Evolutionary conservation across 1,140 invertebrate species (phyloP).

Genomic region (Araneus ventricosus): DNA sequence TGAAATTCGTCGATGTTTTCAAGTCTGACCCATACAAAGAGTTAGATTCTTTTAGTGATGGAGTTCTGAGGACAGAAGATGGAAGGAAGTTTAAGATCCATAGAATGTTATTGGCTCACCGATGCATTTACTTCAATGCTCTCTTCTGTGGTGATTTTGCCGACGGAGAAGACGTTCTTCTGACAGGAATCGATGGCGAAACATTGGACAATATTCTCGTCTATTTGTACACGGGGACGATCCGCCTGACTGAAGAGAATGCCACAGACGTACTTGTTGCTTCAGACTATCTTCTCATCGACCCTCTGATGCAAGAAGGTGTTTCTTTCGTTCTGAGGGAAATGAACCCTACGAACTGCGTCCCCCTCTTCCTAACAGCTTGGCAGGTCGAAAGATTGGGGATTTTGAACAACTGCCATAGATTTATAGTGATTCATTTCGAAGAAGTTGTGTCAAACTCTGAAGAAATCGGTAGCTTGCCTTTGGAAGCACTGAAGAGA

Average conservation of each 20-base stretch:
- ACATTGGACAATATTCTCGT: conserved; percentile 2
- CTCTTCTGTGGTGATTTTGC: conserved; percentile 5
- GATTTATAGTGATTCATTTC: conserved; percentile 16
- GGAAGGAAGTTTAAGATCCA: conserved; percentile 28
- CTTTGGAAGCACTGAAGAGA: conserved; percentile 3
- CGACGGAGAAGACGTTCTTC: background rate
- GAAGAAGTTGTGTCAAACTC: background rate
- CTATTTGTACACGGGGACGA: conserved; percentile 10
- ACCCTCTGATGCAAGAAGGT: background rate
- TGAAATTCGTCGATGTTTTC: background rate
- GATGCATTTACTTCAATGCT: background rate
- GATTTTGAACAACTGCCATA: background rate
- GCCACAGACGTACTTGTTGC: background rate
- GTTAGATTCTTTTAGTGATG: background rate
- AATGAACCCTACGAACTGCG: background rate
- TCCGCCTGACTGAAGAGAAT: background rate
- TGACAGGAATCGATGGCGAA: background rate
- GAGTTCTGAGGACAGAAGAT: conserved; percentile 25
- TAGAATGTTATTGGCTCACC: background rate
- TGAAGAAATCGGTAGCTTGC: background rate
- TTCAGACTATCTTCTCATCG: conserved; percentile 14
- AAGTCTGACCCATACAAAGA: background rate
- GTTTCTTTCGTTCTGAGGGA: background rate
- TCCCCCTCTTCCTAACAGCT: background rate
- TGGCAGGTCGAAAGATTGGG: conserved; percentile 22